A percentile compares a stretch with the other conserved stretches of the same genome.
These are phyloP conservation scores for Amblyopsis hoosieri DNA, from an alignment of 2,797 vertebrate species.

Conservation along the genomic window DNA sequence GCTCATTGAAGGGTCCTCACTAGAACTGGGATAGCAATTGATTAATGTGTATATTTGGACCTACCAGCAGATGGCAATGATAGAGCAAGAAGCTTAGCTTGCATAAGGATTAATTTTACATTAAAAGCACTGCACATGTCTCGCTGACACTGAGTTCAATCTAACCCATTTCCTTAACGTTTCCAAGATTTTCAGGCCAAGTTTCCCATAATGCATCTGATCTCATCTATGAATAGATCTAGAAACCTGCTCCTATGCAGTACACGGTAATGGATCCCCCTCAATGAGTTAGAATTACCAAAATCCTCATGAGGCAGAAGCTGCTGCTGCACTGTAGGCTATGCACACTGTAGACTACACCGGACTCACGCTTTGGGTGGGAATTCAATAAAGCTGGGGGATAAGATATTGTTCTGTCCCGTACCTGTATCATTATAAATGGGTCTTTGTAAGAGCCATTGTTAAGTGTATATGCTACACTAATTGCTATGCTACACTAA, in stretches of 20 bases:
- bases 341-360: slow-evolving; percentile 34
- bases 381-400: slow-evolving; percentile 15
- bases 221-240: slow-evolving; percentile 1
- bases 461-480: slow-evolving; percentile 19
- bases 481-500: too few species aligned
- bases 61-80: slow-evolving; percentile 75
- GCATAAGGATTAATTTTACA: not conserved
- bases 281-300: slow-evolving; percentile 8
- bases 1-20: too few species aligned
- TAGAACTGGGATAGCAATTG: not conserved
- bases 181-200: slow-evolving; percentile 1
- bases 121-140: not conserved
- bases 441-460: slow-evolving; percentile 24
- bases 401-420: slow-evolving; percentile 15
- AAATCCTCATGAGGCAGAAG: slow-evolving; percentile 24
- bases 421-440: not conserved
- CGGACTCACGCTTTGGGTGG: slow-evolving; percentile 29
- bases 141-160: slow-evolving; percentile 7
- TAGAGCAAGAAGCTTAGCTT: slow-evolving; percentile 53
- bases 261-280: slow-evolving; percentile 4
- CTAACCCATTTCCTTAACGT: not conserved
- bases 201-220: too few species aligned
- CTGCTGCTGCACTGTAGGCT: slow-evolving; percentile 34
- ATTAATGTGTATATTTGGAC: slow-evolving; percentile 7
- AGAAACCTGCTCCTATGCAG: not conserved